Evolutionary conservation across 2,888 invertebrate genomes (phyloP).

Genomic region (Didymodactylos carnosus): DNA sequence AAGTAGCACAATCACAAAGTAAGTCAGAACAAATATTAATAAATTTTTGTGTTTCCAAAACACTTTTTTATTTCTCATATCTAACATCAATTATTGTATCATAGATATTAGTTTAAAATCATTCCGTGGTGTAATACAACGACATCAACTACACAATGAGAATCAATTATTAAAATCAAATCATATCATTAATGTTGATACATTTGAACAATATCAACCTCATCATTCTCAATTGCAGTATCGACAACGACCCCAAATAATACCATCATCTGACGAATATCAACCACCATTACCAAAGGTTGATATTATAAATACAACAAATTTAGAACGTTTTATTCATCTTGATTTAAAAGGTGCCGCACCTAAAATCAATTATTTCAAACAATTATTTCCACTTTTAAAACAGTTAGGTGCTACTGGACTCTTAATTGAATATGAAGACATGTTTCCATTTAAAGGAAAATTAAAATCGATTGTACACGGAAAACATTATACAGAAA

Average conservation of each 20-base stretch:
- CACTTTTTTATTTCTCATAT: no score
- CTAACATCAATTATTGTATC: no score
- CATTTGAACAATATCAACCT: background rate
- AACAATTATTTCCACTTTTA: conserved; percentile 30
- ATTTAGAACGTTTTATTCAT: conserved; percentile 46
- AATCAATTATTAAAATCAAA: no score
- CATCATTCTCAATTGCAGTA: no score
- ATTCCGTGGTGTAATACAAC: no score
- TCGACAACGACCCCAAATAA: background rate
- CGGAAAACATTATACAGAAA: conserved; percentile 42
- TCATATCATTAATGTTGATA: background rate
- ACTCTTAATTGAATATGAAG: conserved; percentile 61
- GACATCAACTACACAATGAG: no score
- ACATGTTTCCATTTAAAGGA: conserved; percentile 60
- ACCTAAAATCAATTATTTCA: conserved; percentile 42
- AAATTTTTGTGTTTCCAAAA: no score
- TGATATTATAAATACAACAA: background rate
- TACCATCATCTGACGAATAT: background rate
- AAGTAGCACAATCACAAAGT: no score
- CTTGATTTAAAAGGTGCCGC: conserved; percentile 66
- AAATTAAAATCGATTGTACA: conserved; percentile 43
- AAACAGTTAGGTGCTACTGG: conserved; percentile 47
- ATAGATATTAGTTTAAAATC: no score
- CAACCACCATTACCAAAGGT: background rate
- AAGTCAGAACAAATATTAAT: no score